Evolutionary conservation across 2,888 invertebrate genomes (phyloP), one percentile per base, ranked within the genome.

Genomic region (Leptarthrus brevirostris): DNA sequence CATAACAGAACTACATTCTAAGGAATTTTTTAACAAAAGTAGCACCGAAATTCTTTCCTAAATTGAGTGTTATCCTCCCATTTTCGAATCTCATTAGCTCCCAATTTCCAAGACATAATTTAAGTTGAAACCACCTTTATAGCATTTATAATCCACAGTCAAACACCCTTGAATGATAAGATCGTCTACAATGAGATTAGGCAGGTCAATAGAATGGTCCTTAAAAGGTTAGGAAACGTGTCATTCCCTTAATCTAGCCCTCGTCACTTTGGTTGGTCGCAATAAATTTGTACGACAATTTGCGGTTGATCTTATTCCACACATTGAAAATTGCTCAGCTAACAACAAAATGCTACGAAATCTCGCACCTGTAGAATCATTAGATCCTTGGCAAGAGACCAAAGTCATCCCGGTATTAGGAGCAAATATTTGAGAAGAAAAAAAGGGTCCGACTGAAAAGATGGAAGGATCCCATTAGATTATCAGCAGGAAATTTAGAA

Each of bases 401-500:
- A 24, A 10, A 26, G 18, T 54, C 26, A 54, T 54, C 24, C n/a
- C 34, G 10, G 30, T 20, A 69, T 69, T 69, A 69, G 52, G 52
- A 69, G 69, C 69, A 69, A 69, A 69, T 52, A 69, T 54, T 54
- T 26, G 24, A 30, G 20, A 52, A 30, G 20, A 52, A 52, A 69
- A 69, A 52, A 69, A n/a, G 44, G 69, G 34, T 20, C 22, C 69
- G 69, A 18, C 69, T 49, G 30, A 24, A 30, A 24, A 26, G 30
- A 69, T 69, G 10, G 52, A 52, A 8, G 14, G 30, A 69, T 52
- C 52, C 69, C 69, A 69, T 69, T 69, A 52, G 69, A 69, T 69
- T 69, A 69, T 69, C 69, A 69, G 69, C 69, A 52, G 69, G 69
- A 69, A 69, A 69, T 69, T 34, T 69, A 30, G 69, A 18, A 52